Conservation (phyloP, 2,888 invertebrate species). For the Aethes cnicana region DNA sequence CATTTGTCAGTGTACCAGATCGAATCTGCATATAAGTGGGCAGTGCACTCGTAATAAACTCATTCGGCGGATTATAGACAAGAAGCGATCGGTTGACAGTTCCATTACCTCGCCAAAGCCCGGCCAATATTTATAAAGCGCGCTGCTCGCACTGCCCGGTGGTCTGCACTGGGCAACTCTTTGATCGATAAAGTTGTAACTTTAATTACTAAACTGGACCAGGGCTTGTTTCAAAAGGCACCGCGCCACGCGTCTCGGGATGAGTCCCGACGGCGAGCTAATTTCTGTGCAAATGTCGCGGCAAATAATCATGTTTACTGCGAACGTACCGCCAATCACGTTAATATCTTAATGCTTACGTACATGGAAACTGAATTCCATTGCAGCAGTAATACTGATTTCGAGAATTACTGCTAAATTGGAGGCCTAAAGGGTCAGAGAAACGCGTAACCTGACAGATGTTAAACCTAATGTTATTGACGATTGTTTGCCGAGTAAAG, state of each 20-base stretch:
- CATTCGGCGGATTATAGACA: slow-evolving; percentile 69
- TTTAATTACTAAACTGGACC: slow-evolving; percentile 78
- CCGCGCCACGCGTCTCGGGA: slow-evolving; percentile 64
- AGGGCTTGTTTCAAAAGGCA: slow-evolving; percentile 58
- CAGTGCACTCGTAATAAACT: slow-evolving; percentile 67
- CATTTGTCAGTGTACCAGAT: slow-evolving; percentile 46
- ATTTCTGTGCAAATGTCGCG: slow-evolving; percentile 42
- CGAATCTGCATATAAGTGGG: slow-evolving; percentile 56
- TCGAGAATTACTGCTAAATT: background rate
- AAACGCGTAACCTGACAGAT: slow-evolving; percentile 55
- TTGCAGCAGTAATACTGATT: background rate
- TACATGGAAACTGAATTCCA: slow-evolving; percentile 24
- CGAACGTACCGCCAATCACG: slow-evolving; percentile 18
- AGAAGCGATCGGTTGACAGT: slow-evolving; percentile 66
- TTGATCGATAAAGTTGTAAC: slow-evolving; percentile 79
- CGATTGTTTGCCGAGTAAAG: slow-evolving; percentile 57
- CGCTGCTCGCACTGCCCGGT: slow-evolving; percentile 59
- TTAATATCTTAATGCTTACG: slow-evolving; percentile 33
- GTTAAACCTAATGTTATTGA: slow-evolving; percentile 52
- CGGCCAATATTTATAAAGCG: slow-evolving; percentile 62
- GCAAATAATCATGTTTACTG: slow-evolving; percentile 39
- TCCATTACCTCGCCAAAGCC: slow-evolving; percentile 65
- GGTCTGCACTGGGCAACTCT: slow-evolving; percentile 68
- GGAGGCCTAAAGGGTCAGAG: slow-evolving; percentile 28
- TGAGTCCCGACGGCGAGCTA: slow-evolving; percentile 42